Evolutionary conservation across 2,888 invertebrate species (phyloP), one percentile per base, ranked within the genome.

Genomic region (Tillus elongatus): DNA sequence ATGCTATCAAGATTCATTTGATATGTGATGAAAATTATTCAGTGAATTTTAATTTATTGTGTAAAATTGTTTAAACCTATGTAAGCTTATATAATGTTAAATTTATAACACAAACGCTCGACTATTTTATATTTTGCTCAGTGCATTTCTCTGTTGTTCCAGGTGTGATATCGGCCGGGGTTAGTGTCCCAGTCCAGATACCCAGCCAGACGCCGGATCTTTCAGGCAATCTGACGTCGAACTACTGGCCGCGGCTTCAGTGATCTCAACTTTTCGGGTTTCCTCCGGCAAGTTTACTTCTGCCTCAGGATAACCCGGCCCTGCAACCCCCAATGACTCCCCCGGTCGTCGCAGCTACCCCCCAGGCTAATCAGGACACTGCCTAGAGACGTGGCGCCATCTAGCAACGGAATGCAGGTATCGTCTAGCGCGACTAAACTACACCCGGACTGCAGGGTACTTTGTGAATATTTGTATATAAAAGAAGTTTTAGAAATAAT

Each of bases 91-190:
- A n/a, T n/a, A n/a, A n/a, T n/a, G n/a, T n/a, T n/a, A n/a, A n/a
- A n/a, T n/a, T n/a, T n/a, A n/a, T n/a, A n/a, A n/a, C n/a, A n/a
- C n/a, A n/a, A n/a, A n/a, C n/a, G n/a, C n/a, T n/a, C n/a, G n/a
- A n/a, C n/a, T n/a, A n/a, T n/a, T n/a, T n/a, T n/a, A n/a, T n/a
- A n/a, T n/a, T n/a, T n/a, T n/a, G n/a, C n/a, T 33, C 24, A 19
- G n/a, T 6, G 6, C 6, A 19, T n/a, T 29, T 38, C 36, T 27
- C 44, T 35, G 45, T 56, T 53, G 56, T 69, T 72, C 30, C 73
- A 90, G 90, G 90, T 63, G 86, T 90, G 55, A 89, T 91, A 73
- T 89, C 90, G 41, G 89, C 90, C 42, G 90, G 90, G 14, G 88
- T 91, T 35, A 88, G 88, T 42, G 90, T 90, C 36, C 91, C 90